Percentiles rank a stretch among this genome's conserved stretches.
phyloP scores from a whole-genome alignment of 2,888 invertebrate species.

The Lasius platythorax region DNA sequence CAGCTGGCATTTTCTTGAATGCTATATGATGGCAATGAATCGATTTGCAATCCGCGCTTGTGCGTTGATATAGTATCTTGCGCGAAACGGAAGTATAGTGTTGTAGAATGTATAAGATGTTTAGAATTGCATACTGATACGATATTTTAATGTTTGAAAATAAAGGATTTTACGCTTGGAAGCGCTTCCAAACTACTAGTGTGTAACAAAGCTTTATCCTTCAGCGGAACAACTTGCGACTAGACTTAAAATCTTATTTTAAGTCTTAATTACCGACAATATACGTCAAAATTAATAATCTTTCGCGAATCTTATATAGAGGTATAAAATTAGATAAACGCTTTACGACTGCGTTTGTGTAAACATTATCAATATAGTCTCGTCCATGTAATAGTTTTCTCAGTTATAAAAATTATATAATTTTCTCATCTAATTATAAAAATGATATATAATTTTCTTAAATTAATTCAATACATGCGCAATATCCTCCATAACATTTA shows the following conservation, averaged over 20 bases:
- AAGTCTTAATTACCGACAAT: neutral
- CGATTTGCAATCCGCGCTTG: slow-evolving; percentile 22
- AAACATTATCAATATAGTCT: neutral
- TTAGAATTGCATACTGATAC: neutral
- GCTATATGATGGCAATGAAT: slow-evolving; percentile 31
- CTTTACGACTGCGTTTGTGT: neutral
- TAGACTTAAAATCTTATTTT: neutral
- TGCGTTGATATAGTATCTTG: slow-evolving; percentile 1
- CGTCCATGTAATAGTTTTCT: neutral
- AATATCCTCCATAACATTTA: neutral
- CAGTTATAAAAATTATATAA: neutral
- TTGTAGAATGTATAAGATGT: slow-evolving; percentile 24
- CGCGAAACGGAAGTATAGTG: slow-evolving; percentile 10
- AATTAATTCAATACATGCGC: neutral
- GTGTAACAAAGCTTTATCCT: neutral
- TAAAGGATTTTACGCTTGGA: neutral
- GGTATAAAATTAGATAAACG: neutral
- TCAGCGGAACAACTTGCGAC: neutral
- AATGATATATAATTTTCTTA: neutral
- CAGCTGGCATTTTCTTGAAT: slow-evolving; percentile 43
- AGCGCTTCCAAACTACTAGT: neutral
- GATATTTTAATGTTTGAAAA: neutral
- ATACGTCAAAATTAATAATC: neutral
- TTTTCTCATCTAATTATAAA: neutral
- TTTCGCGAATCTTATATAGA: neutral